phyloP scores from a whole-genome alignment of 2,888 invertebrate species.

The Scaeva pyrastri region DNA sequence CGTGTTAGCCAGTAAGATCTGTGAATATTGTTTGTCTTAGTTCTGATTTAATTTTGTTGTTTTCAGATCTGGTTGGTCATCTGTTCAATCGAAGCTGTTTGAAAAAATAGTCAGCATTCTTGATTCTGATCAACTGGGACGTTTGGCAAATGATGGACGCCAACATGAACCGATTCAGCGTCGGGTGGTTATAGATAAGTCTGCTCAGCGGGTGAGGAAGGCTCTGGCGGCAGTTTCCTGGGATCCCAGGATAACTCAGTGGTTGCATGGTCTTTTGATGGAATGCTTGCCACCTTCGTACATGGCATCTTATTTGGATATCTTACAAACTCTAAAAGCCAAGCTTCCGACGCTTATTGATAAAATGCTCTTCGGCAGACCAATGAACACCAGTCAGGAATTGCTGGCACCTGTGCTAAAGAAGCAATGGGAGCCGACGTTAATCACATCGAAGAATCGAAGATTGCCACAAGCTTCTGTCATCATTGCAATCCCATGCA shows the following conservation, averaged over 20 bases:
- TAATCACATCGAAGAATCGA: conserved; percentile 86
- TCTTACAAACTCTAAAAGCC: conserved; percentile 89
- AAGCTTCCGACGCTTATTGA: conserved; percentile 90
- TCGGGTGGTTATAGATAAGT: conserved; percentile 89
- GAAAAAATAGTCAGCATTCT: conserved; percentile 87
- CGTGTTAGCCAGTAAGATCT: conserved; percentile 86
- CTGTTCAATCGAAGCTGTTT: conserved; percentile 88
- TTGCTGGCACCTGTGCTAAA: conserved; percentile 86
- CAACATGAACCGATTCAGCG: conserved; percentile 89
- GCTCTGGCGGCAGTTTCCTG: conserved; percentile 89
- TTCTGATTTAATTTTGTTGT: conserved; percentile 49
- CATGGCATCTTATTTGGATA: conserved; percentile 90
- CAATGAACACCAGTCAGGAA: conserved; percentile 86
- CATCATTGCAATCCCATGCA: conserved; percentile 87
- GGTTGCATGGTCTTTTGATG: conserved; percentile 90
- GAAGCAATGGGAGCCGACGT: conserved; percentile 90
- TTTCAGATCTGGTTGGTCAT: conserved; percentile 86
- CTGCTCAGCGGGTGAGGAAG: conserved; percentile 88
- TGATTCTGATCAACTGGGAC: conserved; percentile 87
- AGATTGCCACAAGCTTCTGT: conserved; percentile 89
- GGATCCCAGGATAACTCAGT: conserved; percentile 90
- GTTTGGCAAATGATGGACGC: conserved; percentile 86
- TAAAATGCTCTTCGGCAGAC: conserved; percentile 88
- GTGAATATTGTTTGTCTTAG: conserved; percentile 11
- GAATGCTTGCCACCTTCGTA: conserved; percentile 88